Base-by-base conservation (phyloP, 2,888 invertebrate genomes). In the Polymixis lichenea region DNA sequence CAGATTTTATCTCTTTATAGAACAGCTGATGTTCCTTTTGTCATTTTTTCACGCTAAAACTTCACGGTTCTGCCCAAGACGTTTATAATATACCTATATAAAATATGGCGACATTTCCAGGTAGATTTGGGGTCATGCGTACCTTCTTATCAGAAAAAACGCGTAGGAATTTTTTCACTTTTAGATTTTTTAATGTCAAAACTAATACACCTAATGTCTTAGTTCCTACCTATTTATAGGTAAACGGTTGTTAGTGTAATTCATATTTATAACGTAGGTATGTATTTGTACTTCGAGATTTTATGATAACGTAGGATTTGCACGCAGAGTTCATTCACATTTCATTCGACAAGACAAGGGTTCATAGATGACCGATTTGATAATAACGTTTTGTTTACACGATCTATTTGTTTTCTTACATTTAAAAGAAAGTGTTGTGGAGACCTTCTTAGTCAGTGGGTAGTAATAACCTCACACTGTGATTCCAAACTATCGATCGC, bases 11-110 rank as follows among this genome's bases (percentile, higher is more conserved):
- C 83, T 80, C 19, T 8, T 13, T 32, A 49, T 15, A 53, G 64
- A 83, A 79, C 77, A 83, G 78, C 72, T 80, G 85, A 86, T 80
- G 70, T 77, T 80, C 53, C 77, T 51, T 84, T 86, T 87, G 86
- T 86, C 62, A 66, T 77, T 78, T 78, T 84, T 77, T 79, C 58
- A 61, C 28, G 68, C 19, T 38, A 64, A 75, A 77, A 72, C 70
- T 78, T 81, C 72, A 83, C 68, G 72, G 77, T 70, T 60, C 22
- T 49, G 56, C 28, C 75, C 61, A 61, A 77, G 77, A 64, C 60
- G 76, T 61, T 69, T 49, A 51, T 73, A n/a, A 28, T 32, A 3
- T 32, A 32, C 2, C 2, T 32, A 32, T 32, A 55, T 77, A 69
- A 86, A 75, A 76, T 80, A 76, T 76, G 68, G 68, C 65, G 64